Conservation (phyloP, 1,140 invertebrate genomes). For the Zaprionus nigranus region DNA sequence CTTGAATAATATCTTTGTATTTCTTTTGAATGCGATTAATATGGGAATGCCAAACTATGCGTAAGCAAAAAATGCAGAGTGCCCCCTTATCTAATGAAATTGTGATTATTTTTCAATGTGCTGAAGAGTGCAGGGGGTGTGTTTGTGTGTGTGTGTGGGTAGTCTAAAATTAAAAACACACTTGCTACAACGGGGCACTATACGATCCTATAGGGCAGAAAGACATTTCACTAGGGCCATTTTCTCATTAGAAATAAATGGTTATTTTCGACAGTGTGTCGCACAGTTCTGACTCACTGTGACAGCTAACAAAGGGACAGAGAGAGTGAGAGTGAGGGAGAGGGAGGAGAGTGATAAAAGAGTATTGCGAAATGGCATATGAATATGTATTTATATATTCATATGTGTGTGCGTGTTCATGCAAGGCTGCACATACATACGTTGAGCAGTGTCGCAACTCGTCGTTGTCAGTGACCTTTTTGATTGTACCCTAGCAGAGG, state of each 20-base stretch:
- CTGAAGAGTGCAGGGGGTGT: not conserved
- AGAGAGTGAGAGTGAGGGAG: not conserved
- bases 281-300: not conserved
- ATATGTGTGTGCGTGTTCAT: not conserved
- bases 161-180: not conserved
- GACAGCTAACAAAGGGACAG: not conserved
- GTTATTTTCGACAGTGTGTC: slow-evolving; percentile 1
- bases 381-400: not conserved
- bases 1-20: not conserved
- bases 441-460: not conserved
- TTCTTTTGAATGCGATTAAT: not conserved
- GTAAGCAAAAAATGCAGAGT: slow-evolving; percentile 2
- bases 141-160: not conserved
- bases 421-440: not conserved
- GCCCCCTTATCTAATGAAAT: not conserved
- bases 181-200: not conserved
- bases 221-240: not conserved
- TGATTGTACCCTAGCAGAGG: not conserved
- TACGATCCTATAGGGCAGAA: not conserved
- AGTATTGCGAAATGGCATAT: not conserved
- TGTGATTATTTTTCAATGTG: not conserved
- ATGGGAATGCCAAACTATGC: slow-evolving; percentile 11
- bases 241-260: not conserved
- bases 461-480: slow-evolving; percentile 14
- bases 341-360: not conserved